Base-by-base conservation (phyloP, 2,797 vertebrate genomes). In the Mareca penelope region DNA sequence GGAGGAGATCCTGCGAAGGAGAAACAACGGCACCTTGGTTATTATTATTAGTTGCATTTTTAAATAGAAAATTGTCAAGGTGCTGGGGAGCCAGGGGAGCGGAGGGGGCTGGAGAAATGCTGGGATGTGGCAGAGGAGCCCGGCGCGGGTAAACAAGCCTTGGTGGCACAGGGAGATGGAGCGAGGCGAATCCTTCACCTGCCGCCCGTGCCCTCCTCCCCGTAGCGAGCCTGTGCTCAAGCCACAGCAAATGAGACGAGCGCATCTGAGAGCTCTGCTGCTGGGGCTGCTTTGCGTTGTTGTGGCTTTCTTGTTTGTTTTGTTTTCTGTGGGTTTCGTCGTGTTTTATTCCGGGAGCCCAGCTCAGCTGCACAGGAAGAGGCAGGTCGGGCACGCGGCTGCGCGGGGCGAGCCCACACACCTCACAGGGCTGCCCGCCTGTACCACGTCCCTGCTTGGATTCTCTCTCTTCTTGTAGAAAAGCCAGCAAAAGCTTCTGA, bases 41-140 rank as follows among this genome's bases (percentile, higher is more conserved):
- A 46, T 88, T 78, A 46, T 88, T 83, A 89, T 52, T 68, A 94
- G 59, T 64, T 59, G 80, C 37, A 78, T 79, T 96, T 96, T 96
- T 96, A 97, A 97, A 95, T 82, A 84, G 37, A 37, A 72, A 82
- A 90, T 61, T 29, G 92, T 59, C 55, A 10, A 89, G 94, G 23
- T 72, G 94, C 70, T 15, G 81, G 94, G 89, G 90, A 95, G 96
- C 93, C 18, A 88, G 80, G 68, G 33, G 48, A 64, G 72, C 37
- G 12, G 90, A 8, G 56, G 65, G 77, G 1, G 3, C 91, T 81
- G 3, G 8, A 73, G 81, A 5, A 4, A 4, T 4, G 2, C 2
- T 63, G 93, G 75, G 80, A 57, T 86, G 87, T 2, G 55, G 80
- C 13, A 76, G 82, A 63, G 90, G 63, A 94, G 94, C 81, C 79